phyloP scores from a whole-genome alignment of 2,888 invertebrate genomes.

The Dicycla oo region DNA sequence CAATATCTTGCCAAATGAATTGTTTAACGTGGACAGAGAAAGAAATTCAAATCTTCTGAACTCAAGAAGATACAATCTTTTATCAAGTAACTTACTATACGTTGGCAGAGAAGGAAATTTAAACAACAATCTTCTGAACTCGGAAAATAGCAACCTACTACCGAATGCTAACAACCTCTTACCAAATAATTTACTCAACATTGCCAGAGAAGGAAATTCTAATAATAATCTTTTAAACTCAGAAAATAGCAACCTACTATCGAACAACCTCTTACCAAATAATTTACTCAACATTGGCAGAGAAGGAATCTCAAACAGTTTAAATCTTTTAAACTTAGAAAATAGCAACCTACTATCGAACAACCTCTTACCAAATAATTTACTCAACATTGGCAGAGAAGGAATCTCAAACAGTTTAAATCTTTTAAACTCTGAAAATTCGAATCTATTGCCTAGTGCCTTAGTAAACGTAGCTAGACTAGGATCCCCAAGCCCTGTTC shows the following conservation, averaged over 20 bases:
- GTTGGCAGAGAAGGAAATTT: conserved; percentile 1
- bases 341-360: too few relatives aligned
- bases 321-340: not conserved
- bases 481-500: not conserved
- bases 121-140: not conserved
- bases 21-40: too few relatives aligned
- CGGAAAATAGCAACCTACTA: not conserved
- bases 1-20: not conserved
- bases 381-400: not conserved
- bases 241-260: not conserved
- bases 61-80: not conserved
- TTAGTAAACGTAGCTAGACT: not conserved
- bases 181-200: not conserved
- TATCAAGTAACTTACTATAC: not conserved
- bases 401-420: not conserved
- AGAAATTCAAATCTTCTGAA: too few relatives aligned
- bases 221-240: not conserved
- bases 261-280: not conserved
- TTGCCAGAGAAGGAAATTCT: not conserved
- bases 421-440: not conserved
- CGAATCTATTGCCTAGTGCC: not conserved
- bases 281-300: not conserved
- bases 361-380: not conserved
- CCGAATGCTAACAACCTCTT: not conserved
- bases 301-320: not conserved